phyloP scores from a whole-genome alignment of 2,888 invertebrate genomes.

The Ectropis crepuscularia region DNA sequence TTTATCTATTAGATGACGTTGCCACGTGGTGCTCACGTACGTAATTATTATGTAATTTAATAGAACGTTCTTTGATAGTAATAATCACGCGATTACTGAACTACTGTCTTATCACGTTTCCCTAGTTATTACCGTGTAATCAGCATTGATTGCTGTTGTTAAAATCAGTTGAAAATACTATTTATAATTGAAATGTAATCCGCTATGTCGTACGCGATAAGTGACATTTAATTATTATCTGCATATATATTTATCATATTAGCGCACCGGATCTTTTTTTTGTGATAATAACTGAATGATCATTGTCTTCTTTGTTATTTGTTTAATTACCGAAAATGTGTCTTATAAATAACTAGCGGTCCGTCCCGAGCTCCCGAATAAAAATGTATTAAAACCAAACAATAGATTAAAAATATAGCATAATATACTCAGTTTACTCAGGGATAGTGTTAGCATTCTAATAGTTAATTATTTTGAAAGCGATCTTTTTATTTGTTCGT shows the following conservation, averaged over 20 bases:
- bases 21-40: neutral
- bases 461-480: too few relatives aligned
- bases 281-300: too few relatives aligned
- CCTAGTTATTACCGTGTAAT: conserved; percentile 34
- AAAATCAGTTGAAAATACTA: conserved; percentile 13
- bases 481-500: too few relatives aligned
- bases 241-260: neutral
- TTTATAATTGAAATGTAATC: neutral
- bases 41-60: conserved; percentile 16
- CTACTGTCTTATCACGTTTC: conserved; percentile 24
- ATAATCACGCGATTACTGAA: conserved; percentile 15
- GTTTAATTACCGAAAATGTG: too few relatives aligned
- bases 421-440: too few relatives aligned
- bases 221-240: neutral
- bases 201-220: conserved; percentile 1
- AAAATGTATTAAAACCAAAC: too few relatives aligned
- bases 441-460: too few relatives aligned
- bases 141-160: conserved; percentile 25
- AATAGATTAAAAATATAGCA: too few relatives aligned
- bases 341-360: too few relatives aligned
- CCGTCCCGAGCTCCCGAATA: too few relatives aligned
- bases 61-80: conserved; percentile 25
- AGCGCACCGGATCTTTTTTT: too few relatives aligned
- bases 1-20: neutral
- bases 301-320: too few relatives aligned